phyloP scores from a whole-genome alignment of 2,888 invertebrate species.

The Coelopa pilipes region DNA sequence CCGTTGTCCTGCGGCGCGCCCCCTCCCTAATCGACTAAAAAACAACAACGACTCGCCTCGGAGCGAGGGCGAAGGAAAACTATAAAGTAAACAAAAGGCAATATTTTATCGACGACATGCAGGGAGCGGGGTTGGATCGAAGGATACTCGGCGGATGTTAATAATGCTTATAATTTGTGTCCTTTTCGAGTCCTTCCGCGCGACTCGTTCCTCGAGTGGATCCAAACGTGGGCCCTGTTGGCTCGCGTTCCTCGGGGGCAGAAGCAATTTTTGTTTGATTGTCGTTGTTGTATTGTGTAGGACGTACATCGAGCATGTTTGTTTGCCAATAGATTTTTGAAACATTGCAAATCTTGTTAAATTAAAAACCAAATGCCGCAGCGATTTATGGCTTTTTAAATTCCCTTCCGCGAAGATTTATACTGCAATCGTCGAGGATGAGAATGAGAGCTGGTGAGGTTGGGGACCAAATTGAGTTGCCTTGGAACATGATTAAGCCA shows the following conservation, averaged over 20 bases:
- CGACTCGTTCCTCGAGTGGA: neutral
- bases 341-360: conserved; percentile 34
- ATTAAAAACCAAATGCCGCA: conserved; percentile 37
- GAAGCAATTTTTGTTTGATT: neutral
- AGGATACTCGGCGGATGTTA: conserved; percentile 27
- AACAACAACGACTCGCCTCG: too few relatives aligned
- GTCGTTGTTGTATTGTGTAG: neutral
- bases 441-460: too few relatives aligned
- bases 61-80: neutral
- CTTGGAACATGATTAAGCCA: too few relatives aligned
- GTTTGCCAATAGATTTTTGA: conserved; percentile 18
- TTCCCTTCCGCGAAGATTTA: neutral
- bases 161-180: conserved; percentile 23
- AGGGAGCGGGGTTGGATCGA: too few relatives aligned
- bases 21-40: conserved; percentile 6
- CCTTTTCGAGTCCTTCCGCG: neutral
- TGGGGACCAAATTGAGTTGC: too few relatives aligned
- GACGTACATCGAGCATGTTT: conserved; percentile 1
- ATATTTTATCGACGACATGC: conserved; percentile 37
- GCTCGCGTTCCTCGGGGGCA: neutral
- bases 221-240: neutral
- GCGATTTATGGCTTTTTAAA: conserved; percentile 29
- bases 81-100: conserved; percentile 33
- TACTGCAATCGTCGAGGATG: neutral
- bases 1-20: conserved; percentile 3